These are phyloP conservation scores for Nymphalis urticae DNA, from an alignment of 2,888 invertebrate species.

Conservation along the genomic window DNA sequence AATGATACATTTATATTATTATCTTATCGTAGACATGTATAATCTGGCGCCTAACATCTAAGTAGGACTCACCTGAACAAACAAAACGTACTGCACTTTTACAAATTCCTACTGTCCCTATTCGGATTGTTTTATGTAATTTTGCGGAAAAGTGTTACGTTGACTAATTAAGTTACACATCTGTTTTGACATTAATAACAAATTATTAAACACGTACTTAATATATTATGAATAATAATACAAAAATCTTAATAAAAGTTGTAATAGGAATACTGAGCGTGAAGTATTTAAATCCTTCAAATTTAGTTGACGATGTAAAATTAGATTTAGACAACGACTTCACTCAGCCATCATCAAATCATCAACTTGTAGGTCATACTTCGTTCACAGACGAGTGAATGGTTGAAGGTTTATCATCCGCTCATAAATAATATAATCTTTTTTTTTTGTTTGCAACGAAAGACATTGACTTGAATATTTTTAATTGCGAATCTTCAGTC, in stretches of 20 bases:
- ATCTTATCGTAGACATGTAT: constrained; percentile 20
- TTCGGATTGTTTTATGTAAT: constrained; percentile 12
- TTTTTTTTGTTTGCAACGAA: constrained; percentile 32
- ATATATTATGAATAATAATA: neutral
- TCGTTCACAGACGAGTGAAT: constrained; percentile 44
- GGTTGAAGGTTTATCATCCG: constrained; percentile 51
- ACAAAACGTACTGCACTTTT: constrained; percentile 27
- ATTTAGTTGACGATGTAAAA: neutral
- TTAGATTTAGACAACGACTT: neutral
- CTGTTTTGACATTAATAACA: neutral
- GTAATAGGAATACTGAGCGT: neutral
- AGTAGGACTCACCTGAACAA: constrained; percentile 34
- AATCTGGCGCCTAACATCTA: constrained; percentile 26
- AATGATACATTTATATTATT: constrained; percentile 15
- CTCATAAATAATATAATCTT: constrained; percentile 12
- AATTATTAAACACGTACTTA: neutral
- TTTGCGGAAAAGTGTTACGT: neutral
- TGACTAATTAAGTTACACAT: neutral
- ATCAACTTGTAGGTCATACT: constrained; percentile 10
- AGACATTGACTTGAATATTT: constrained; percentile 38
- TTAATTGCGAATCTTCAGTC: constrained; percentile 23
- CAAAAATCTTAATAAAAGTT: neutral
- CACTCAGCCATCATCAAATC: constrained; percentile 1
- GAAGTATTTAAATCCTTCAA: neutral
- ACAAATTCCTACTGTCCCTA: constrained; percentile 18